These are phyloP conservation scores for Drosophila yakuba DNA, from an alignment of 1,140 invertebrate genomes.

Conservation along the genomic window DNA sequence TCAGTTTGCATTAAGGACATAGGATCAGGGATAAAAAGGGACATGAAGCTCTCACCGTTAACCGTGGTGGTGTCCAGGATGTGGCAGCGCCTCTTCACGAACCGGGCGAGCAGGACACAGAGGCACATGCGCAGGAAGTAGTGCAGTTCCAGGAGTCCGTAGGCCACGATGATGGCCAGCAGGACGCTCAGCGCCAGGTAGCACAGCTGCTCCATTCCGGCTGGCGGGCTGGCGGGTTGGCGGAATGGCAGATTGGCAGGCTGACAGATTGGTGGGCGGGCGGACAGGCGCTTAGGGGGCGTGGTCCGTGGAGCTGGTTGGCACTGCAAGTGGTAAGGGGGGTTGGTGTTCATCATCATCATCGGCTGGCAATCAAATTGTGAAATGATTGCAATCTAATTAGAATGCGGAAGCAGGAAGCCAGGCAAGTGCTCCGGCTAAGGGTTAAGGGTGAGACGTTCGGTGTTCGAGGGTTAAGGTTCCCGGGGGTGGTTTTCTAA, in stretches of 20 bases:
- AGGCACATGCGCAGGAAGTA: conserved; percentile 89
- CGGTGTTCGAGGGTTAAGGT: conserved; percentile 5
- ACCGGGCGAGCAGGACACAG: conserved; percentile 87
- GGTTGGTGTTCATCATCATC: neutral
- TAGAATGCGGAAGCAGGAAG: conserved; percentile 45
- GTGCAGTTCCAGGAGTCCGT: conserved; percentile 88
- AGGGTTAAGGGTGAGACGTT: conserved; percentile 18
- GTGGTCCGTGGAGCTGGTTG: conserved; percentile 1
- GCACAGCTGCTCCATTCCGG: conserved; percentile 67
- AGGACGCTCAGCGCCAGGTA: conserved; percentile 68
- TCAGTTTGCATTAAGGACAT: too few relatives aligned
- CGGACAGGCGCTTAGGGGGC: conserved; percentile 2
- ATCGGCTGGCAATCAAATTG: conserved; percentile 31
- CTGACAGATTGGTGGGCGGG: neutral
- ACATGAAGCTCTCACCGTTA: conserved; percentile 86
- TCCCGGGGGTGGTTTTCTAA: conserved; percentile 13
- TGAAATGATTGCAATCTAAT: conserved; percentile 31
- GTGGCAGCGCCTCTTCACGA: conserved; percentile 87
- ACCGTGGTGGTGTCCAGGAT: conserved; percentile 88
- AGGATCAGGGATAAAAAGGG: too few relatives aligned
- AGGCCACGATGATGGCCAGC: conserved; percentile 85
- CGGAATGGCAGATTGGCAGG: neutral
- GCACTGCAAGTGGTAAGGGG: conserved; percentile 12
- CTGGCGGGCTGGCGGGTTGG: neutral
- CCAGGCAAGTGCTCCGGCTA: conserved; percentile 45